Evolutionary conservation across 2,797 vertebrate species (phyloP).

Genomic region (Pempheris klunzingeri): DNA sequence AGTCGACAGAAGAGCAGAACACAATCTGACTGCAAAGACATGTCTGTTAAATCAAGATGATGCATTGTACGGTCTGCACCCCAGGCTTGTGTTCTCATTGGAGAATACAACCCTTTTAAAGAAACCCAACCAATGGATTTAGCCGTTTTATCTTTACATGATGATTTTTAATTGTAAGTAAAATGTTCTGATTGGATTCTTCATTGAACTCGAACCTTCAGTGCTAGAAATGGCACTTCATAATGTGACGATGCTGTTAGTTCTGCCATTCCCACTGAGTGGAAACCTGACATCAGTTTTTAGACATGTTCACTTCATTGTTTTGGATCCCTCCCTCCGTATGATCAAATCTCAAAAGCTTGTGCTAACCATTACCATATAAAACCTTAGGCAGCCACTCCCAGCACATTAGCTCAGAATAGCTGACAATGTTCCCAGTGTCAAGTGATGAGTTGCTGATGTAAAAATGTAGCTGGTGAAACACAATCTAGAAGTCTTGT

Average conservation of each 20-base stretch:
- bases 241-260: background rate
- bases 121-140: background rate
- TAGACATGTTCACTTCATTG: background rate
- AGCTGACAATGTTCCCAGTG: constrained; percentile 5
- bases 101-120: background rate
- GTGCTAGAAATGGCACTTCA: background rate
- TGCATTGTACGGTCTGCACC: no score
- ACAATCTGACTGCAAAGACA: background rate
- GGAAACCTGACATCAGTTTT: background rate
- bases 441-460: background rate
- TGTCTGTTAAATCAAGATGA: background rate
- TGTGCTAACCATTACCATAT: background rate
- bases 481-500: background rate
- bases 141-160: background rate
- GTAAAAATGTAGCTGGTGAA: background rate
- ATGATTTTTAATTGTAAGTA: background rate
- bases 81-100: no score
- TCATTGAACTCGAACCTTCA: background rate
- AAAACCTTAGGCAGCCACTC: constrained; percentile 8
- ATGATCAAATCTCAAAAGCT: constrained; percentile 19
- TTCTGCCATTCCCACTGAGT: background rate
- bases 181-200: background rate
- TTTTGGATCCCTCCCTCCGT: background rate
- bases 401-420: constrained; percentile 21
- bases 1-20: background rate